phyloP scores from a whole-genome alignment of 2,797 vertebrate genomes.

The Coendou prehensilis region DNA sequence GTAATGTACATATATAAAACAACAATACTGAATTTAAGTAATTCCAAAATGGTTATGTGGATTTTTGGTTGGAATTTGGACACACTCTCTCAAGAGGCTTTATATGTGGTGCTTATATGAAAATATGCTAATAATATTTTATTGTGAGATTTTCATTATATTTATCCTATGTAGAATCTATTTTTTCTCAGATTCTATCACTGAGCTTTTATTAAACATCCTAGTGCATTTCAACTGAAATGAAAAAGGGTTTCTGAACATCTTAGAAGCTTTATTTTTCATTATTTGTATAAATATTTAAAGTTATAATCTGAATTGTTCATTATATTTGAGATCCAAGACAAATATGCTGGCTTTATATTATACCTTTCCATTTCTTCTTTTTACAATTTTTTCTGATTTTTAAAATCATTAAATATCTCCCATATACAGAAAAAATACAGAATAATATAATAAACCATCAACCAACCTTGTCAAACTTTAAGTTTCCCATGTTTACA shows the following conservation, averaged over 20 bases:
- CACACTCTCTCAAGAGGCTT: conserved; percentile 45
- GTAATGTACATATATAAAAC: conserved; percentile 45
- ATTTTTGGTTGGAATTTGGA: conserved; percentile 58
- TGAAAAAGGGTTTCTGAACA: conserved; percentile 41
- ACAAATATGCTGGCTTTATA: conserved; percentile 54
- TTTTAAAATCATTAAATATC: conserved; percentile 41
- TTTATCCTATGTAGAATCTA: conserved; percentile 55
- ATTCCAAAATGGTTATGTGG: conserved; percentile 51
- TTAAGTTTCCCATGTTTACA: conserved; percentile 50
- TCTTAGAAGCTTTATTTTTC: conserved; percentile 62
- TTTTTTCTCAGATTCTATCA: conserved; percentile 50
- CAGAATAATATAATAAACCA: conserved; percentile 56
- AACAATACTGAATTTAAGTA: conserved; percentile 38
- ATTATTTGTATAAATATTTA: conserved; percentile 73
- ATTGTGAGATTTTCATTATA: conserved; percentile 65
- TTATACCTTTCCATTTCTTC: conserved; percentile 46
- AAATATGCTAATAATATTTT: conserved; percentile 61
- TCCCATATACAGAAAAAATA: conserved; percentile 26
- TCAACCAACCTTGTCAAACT: neutral
- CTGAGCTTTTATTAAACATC: conserved; percentile 67
- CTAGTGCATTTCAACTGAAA: conserved; percentile 62
- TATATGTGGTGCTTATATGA: conserved; percentile 56
- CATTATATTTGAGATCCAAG: conserved; percentile 63
- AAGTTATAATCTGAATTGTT: conserved; percentile 60
- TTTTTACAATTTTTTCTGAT: neutral